Evolutionary conservation across 2,888 invertebrate genomes (phyloP).

Genomic region (Acholoe squamosa): DNA sequence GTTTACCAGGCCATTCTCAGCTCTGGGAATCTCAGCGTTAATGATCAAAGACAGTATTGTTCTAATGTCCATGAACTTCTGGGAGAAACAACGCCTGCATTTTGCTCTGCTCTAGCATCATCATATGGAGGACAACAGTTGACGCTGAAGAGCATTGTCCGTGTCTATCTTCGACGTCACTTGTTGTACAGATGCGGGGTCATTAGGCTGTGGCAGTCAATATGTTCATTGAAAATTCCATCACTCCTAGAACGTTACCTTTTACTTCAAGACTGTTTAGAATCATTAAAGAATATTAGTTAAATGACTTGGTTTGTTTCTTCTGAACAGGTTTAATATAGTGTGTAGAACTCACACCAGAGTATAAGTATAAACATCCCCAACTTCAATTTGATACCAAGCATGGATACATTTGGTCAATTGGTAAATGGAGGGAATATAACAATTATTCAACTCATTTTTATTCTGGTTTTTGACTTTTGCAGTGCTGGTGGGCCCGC

Average conservation of each 20-base stretch:
- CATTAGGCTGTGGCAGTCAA: background rate
- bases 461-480: too few species aligned
- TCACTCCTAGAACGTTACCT: conserved; percentile 24
- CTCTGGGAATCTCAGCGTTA: conserved; percentile 5
- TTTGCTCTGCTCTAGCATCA: background rate
- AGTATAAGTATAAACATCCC: too few species aligned
- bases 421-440: too few species aligned
- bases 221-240: background rate
- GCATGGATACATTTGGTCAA: too few species aligned
- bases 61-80: background rate
- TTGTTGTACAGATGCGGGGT: background rate
- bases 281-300: background rate
- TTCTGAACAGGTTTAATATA: too few species aligned
- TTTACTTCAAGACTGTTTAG: conserved; percentile 33
- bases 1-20: background rate
- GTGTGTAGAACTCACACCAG: too few species aligned
- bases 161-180: background rate
- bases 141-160: background rate
- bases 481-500: too few species aligned
- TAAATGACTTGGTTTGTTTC: background rate
- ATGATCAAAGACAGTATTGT: background rate
- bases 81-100: background rate
- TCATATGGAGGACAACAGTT: background rate
- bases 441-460: too few species aligned
- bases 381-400: too few species aligned